Base-by-base conservation (phyloP, 2,797 vertebrate genomes). In the Manis javanica region DNA sequence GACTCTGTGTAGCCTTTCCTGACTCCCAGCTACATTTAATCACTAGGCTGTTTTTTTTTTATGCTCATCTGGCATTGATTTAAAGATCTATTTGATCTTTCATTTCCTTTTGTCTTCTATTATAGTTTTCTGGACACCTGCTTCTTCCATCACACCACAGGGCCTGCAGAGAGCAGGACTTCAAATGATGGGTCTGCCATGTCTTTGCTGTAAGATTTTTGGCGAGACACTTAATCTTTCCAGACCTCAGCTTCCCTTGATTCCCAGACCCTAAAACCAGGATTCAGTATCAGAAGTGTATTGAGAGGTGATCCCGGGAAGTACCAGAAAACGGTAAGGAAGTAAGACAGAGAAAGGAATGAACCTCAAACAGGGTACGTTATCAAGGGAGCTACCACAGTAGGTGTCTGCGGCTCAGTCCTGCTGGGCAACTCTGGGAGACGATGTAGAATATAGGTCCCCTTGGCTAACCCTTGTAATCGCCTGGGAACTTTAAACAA, bases 1-100 rank as follows among this genome's bases (percentile, higher is more conserved):
- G 19, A 49, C 81, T 78, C 51, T 2, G 2, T 1, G 42, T 55
- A 86, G 63, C 11, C 39, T 72, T 85, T 79, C 49, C 63, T 90
- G 66, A 93, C 26, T 31, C 69, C 59, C 15, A 18, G 37, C 53
- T 64, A 34, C 21, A 18, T 49, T 61, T 63, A 51, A 82, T 81
- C 34, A 21, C 42, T 23, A 26, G 53, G 42, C 18, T 89, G 55
- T 15, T 46, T 42, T 42, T 63, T 68, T 89, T 55, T 31, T 82
- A 83, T 66, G 23, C 77, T 81, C 26, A 26, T 61, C 39, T 82
- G 61, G 31, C 53, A 23, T 74, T 82, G 89, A 26, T 84, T 94
- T 89, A 74, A 88, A 90, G 53, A 59, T 64, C 53, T 63, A 2
- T 51, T 85, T 92, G 75, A 69, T n/a, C 75, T 91, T 91, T 74